Evolutionary conservation across 2,113 vertebrate genomes (phyloP).

Genomic region (Planiliza haematocheilus): DNA sequence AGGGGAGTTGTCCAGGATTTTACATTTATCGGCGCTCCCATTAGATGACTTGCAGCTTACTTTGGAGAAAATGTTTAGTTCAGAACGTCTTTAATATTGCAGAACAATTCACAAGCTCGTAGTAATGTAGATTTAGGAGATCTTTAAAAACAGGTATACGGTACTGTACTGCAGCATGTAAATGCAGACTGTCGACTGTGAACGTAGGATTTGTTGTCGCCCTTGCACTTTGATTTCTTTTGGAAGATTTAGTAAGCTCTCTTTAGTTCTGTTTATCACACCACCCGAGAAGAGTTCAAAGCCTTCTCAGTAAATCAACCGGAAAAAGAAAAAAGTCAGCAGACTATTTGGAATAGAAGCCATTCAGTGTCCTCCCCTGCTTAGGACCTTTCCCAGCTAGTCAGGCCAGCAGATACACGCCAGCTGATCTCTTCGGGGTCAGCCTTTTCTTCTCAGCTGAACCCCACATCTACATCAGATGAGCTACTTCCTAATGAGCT

Average conservation of each 20-base stretch:
- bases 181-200: neutral
- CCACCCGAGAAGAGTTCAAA: slow-evolving; percentile 33
- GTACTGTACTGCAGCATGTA: slow-evolving; percentile 10
- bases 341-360: slow-evolving; percentile 25
- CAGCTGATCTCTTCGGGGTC: neutral
- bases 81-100: slow-evolving; percentile 49
- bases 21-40: slow-evolving; percentile 61
- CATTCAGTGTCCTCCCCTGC: slow-evolving; percentile 12
- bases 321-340: slow-evolving; percentile 51
- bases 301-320: slow-evolving; percentile 50
- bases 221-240: slow-evolving; percentile 22
- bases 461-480: neutral
- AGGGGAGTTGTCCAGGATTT: slow-evolving; percentile 79
- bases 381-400: neutral
- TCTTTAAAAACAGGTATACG: slow-evolving; percentile 34
- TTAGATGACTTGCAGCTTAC: slow-evolving; percentile 75
- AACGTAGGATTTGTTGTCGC: slow-evolving; percentile 26
- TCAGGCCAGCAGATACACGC: slow-evolving; percentile 9
- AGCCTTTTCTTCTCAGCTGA: neutral
- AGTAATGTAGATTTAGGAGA: slow-evolving; percentile 51
- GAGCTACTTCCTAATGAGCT: no score
- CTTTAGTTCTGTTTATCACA: slow-evolving; percentile 41
- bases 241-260: slow-evolving; percentile 31
- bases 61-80: slow-evolving; percentile 64
- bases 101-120: slow-evolving; percentile 34